Percentiles rank a stretch among this genome's conserved stretches.
These are phyloP conservation scores for Paracentrotus lividus DNA, from an alignment of 53 echinoderm and acorn worm genomes.

Conservation along the genomic window DNA sequence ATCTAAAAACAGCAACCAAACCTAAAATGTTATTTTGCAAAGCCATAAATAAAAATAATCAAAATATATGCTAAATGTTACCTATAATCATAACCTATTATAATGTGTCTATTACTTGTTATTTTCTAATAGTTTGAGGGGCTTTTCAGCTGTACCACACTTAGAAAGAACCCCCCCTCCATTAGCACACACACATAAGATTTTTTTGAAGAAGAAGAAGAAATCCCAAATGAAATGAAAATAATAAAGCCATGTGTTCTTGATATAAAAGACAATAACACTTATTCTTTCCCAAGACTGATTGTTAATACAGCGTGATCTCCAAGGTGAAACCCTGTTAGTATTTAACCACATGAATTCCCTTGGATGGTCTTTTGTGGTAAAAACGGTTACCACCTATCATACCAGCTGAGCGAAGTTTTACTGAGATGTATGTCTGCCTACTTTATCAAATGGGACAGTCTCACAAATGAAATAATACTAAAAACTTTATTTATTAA, in stretches of 20 bases:
- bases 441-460: not conserved
- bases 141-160: too few species aligned
- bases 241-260: not conserved
- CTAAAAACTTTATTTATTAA: not conserved
- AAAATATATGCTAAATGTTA: too few species aligned
- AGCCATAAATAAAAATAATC: too few species aligned
- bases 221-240: slow-evolving; percentile 12
- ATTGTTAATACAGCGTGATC: not conserved
- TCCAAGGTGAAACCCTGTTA: not conserved
- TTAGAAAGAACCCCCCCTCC: too few species aligned
- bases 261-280: not conserved
- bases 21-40: too few species aligned
- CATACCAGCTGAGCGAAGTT: slow-evolving; percentile 2
- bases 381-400: slow-evolving; percentile 22
- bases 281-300: not conserved
- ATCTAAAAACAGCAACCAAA: too few species aligned
- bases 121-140: too few species aligned
- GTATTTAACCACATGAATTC: not conserved
- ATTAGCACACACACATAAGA: not conserved
- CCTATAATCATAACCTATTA: too few species aligned
- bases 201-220: not conserved
- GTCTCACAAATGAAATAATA: not conserved
- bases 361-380: slow-evolving; percentile 28
- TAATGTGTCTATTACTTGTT: too few species aligned
- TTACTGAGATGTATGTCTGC: not conserved